Conservation (phyloP, 1,140 invertebrate genomes). For the Pseudomyrmex concolor region DNA sequence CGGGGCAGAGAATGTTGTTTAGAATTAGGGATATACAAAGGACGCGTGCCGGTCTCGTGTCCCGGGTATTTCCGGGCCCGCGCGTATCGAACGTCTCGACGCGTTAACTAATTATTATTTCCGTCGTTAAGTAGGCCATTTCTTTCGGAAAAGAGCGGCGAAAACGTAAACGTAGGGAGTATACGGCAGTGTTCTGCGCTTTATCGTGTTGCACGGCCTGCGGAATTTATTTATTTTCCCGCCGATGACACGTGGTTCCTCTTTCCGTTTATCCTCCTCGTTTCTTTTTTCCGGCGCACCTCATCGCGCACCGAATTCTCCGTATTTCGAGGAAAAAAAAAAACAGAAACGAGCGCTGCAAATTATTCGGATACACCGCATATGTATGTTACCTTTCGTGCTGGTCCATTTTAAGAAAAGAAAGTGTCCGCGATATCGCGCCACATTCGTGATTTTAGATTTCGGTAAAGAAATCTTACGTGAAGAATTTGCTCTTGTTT, state of each 20-base stretch:
- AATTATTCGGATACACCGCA: background rate
- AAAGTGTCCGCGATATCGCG: no score
- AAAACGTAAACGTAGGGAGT: constrained; percentile 70
- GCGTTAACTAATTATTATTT: constrained; percentile 75
- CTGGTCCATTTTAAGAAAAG: no score
- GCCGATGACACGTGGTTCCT: constrained; percentile 71
- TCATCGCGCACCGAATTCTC: constrained; percentile 14
- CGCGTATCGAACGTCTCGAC: constrained; percentile 47
- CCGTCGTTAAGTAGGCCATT: constrained; percentile 74
- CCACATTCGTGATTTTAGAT: no score
- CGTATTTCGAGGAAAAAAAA: background rate
- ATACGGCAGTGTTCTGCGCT: constrained; percentile 70
- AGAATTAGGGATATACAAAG: constrained; percentile 46
- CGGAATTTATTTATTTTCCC: constrained; percentile 77
- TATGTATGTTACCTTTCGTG: background rate
- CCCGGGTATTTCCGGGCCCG: constrained; percentile 30
- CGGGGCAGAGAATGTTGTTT: constrained; percentile 37
- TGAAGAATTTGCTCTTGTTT: background rate
- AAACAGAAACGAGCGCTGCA: background rate
- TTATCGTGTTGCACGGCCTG: constrained; percentile 70
- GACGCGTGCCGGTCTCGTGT: constrained; percentile 68
- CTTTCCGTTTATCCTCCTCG: constrained; percentile 48
- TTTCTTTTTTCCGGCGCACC: constrained; percentile 37
- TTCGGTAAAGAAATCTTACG: no score
- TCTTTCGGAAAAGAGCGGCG: constrained; percentile 68